Conservation (phyloP, 2,113 vertebrate genomes). For the Rhinogobius similis region DNA sequence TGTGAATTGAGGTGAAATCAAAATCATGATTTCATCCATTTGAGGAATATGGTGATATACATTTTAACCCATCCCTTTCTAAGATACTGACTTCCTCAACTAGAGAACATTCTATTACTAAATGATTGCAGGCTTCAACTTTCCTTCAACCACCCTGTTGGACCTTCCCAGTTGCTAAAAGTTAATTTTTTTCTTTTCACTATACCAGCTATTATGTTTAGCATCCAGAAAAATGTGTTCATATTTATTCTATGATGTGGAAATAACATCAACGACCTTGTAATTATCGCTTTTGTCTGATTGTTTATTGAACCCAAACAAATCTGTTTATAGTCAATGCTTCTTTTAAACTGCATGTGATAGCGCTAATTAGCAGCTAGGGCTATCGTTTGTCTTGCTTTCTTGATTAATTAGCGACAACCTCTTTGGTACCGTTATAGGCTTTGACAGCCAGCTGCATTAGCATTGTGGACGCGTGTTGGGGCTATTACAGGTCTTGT, state of each 20-base stretch:
- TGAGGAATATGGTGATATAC: too few relatives aligned
- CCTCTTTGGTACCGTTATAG: conserved; percentile 9
- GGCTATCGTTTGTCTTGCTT: conserved; percentile 36
- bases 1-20: too few relatives aligned
- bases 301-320: conserved; percentile 35
- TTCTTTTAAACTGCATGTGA: conserved; percentile 18
- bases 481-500: neutral
- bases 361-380: conserved; percentile 32
- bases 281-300: conserved; percentile 40
- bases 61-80: too few relatives aligned
- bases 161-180: too few relatives aligned
- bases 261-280: conserved; percentile 15
- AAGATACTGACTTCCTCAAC: too few relatives aligned
- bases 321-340: neutral
- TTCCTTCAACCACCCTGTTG: too few relatives aligned
- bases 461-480: neutral
- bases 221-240: too few relatives aligned
- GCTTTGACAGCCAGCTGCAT: neutral
- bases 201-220: too few relatives aligned
- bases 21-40: too few relatives aligned
- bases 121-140: too few relatives aligned
- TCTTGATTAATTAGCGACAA: conserved; percentile 20
- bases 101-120: too few relatives aligned
- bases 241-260: neutral
- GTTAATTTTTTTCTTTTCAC: too few relatives aligned